Conservation (phyloP, 1,140 invertebrate species). For the Aricia agestis region DNA sequence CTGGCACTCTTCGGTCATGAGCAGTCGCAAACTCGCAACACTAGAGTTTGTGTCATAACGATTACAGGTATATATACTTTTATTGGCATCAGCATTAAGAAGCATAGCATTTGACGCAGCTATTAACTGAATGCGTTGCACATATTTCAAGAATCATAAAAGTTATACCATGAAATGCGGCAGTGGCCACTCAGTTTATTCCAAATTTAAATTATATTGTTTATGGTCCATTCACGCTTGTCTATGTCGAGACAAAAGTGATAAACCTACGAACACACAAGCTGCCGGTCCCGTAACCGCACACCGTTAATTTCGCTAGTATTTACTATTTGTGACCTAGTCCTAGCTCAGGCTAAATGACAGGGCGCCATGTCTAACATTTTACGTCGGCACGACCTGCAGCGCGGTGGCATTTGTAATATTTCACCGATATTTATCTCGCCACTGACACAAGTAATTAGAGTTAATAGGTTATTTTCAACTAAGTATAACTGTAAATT, state of each 20-base stretch:
- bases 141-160: neutral
- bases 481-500: too few species aligned
- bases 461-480: neutral
- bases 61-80: too few species aligned
- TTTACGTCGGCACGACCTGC: constrained; percentile 1
- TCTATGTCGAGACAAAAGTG: constrained; percentile 25
- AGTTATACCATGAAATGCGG: neutral
- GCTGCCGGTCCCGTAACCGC: constrained; percentile 26
- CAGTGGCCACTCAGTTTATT: neutral
- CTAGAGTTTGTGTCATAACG: too few species aligned
- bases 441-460: neutral
- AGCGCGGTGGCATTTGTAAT: neutral
- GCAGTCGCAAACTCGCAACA: too few species aligned
- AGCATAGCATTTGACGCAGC: too few species aligned
- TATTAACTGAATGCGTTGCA: too few species aligned
- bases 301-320: constrained; percentile 22
- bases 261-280: constrained; percentile 31
- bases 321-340: constrained; percentile 24
- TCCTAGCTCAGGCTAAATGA: constrained; percentile 13
- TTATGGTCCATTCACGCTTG: constrained; percentile 7
- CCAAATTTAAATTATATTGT: constrained; percentile 6
- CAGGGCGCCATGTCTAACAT: constrained; percentile 10
- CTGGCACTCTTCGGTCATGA: too few species aligned
- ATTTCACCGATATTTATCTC: neutral
- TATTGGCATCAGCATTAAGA: too few species aligned